These are phyloP conservation scores for Arrhamphus sclerolepis DNA, from an alignment of 2,797 vertebrate species.

Conservation along the genomic window DNA sequence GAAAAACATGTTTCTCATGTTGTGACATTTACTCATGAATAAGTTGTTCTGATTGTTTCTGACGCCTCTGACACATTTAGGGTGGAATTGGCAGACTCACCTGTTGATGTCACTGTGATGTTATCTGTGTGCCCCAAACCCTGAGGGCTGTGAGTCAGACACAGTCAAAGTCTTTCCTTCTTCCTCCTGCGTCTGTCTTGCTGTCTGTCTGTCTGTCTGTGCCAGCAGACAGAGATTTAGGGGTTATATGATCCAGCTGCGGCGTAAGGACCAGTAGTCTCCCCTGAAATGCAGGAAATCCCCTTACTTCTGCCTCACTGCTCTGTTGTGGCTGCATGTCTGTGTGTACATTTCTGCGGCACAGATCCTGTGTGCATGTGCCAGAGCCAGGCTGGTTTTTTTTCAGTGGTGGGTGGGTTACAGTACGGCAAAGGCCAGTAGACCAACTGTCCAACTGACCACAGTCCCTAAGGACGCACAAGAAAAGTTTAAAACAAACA, in stretches of 20 bases:
- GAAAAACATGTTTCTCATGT: too few relatives aligned
- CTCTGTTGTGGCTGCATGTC: slow-evolving; percentile 65
- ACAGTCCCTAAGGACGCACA: slow-evolving; percentile 49
- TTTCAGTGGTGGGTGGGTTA: slow-evolving; percentile 13
- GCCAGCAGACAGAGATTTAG: slow-evolving; percentile 34
- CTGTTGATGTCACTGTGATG: slow-evolving; percentile 10
- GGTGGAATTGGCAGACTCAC: slow-evolving; percentile 9
- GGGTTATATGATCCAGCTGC: slow-evolving; percentile 52
- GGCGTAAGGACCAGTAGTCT: slow-evolving; percentile 51
- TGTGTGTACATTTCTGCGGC: slow-evolving; percentile 64
- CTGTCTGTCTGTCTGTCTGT: slow-evolving; percentile 4
- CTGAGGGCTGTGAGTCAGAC: slow-evolving; percentile 13
- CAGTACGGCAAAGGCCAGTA: slow-evolving; percentile 20
- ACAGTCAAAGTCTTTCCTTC: neutral
- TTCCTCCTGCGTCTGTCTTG: slow-evolving; percentile 14
- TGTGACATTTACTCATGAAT: too few relatives aligned
- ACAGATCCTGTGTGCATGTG: slow-evolving; percentile 56
- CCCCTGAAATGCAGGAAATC: slow-evolving; percentile 70
- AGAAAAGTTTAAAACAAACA: slow-evolving; percentile 72
- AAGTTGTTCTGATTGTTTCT: neutral
- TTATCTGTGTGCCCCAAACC: slow-evolving; percentile 16
- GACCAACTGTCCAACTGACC: slow-evolving; percentile 42
- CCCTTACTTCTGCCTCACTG: slow-evolving; percentile 66
- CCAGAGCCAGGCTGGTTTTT: slow-evolving; percentile 49
- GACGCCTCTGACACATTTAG: slow-evolving; percentile 5